These are phyloP conservation scores for Clinocottus analis DNA, from an alignment of 2,113 vertebrate species.

Conservation along the genomic window DNA sequence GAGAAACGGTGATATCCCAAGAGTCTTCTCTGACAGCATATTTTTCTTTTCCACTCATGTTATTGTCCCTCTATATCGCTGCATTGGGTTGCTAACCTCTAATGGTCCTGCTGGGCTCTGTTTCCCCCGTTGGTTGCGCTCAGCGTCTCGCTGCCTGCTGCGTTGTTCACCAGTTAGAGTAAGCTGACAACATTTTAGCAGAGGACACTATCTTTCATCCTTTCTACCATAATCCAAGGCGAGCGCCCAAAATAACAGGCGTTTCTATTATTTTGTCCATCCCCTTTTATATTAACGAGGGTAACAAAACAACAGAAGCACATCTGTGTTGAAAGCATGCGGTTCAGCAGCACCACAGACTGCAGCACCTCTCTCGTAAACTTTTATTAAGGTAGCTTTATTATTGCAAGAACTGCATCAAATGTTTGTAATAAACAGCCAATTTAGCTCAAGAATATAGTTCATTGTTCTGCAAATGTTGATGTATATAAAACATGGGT, in stretches of 20 bases:
- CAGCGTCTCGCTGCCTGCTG: background rate
- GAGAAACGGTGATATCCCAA: background rate
- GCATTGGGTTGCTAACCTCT: slow-evolving; percentile 11
- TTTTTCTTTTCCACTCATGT: slow-evolving; percentile 13
- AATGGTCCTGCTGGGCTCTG: slow-evolving; percentile 12
- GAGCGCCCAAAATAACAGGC: background rate
- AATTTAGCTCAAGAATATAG: background rate
- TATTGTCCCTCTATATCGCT: slow-evolving; percentile 6
- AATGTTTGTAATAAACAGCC: background rate
- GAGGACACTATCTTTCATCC: background rate
- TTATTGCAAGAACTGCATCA: background rate
- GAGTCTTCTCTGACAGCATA: background rate
- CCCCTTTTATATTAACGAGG: background rate
- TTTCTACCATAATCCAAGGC: background rate
- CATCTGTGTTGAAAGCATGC: background rate
- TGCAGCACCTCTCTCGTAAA: background rate
- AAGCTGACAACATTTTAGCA: slow-evolving; percentile 3
- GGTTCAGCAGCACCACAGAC: background rate
- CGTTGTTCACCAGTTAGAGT: slow-evolving; percentile 5
- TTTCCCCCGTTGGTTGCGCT: slow-evolving; percentile 13
- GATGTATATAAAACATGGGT: too few species aligned
- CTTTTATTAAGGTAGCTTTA: background rate
- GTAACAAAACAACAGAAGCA: background rate
- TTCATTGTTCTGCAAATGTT: background rate
- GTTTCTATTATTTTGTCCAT: background rate